Conservation (phyloP, 1,140 invertebrate species). For the Drosophila pseudoananassae region DNA sequence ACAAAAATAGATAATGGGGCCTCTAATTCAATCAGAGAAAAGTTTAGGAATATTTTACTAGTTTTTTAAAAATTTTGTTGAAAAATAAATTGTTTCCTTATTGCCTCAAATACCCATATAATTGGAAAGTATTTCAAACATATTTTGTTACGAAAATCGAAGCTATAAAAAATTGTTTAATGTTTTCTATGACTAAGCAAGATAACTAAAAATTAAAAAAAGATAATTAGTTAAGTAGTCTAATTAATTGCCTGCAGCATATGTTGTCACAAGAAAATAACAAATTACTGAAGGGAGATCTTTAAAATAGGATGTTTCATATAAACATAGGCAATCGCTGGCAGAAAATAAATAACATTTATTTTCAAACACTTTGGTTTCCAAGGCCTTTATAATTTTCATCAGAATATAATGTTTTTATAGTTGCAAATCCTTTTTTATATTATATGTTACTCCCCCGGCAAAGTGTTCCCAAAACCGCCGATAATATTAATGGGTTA, state of each 20-base stretch:
- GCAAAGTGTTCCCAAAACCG: constrained; percentile 79
- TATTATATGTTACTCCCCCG: constrained; percentile 36
- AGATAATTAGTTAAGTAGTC: constrained; percentile 69
- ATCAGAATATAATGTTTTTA: background rate
- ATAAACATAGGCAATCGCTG: constrained; percentile 25
- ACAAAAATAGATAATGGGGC: constrained; percentile 23
- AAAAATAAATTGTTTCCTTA: background rate
- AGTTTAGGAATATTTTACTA: background rate
- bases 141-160: constrained; percentile 9
- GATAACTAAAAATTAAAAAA: constrained; percentile 25
- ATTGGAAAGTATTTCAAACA: constrained; percentile 32
- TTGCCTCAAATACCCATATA: constrained; percentile 29
- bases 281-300: constrained; percentile 44
- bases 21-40: constrained; percentile 6
- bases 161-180: constrained; percentile 43
- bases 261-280: constrained; percentile 20
- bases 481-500: constrained; percentile 80
- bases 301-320: constrained; percentile 3
- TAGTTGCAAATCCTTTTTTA: background rate
- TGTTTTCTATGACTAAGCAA: constrained; percentile 68
- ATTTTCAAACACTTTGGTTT: background rate
- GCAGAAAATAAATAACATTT: background rate
- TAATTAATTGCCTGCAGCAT: constrained; percentile 50
- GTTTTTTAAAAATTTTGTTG: constrained; percentile 16
- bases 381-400: background rate